Evolutionary conservation across 2,113 vertebrate genomes (phyloP).

Genomic region (Budorcas taxicolor): DNA sequence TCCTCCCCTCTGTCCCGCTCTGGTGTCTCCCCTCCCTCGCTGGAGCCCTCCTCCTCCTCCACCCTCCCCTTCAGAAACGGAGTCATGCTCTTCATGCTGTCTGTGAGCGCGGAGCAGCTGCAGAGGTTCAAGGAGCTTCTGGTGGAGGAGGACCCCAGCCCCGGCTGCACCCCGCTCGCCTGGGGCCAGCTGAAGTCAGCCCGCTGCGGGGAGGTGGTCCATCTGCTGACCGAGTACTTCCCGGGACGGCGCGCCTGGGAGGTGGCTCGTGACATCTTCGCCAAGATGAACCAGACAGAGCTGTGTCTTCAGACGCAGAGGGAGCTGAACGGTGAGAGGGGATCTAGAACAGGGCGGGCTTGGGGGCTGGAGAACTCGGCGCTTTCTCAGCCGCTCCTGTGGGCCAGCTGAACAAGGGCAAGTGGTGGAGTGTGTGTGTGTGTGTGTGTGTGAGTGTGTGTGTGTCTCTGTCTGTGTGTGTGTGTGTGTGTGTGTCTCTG

Average conservation of each 20-base stretch:
- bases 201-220: not conserved
- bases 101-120: not conserved
- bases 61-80: not conserved
- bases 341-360: too few species aligned
- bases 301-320: not conserved
- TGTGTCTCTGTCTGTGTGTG: too few species aligned
- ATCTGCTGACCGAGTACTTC: not conserved
- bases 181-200: not conserved
- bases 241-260: not conserved
- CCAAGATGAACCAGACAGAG: not conserved
- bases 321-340: not conserved
- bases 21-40: accelerated
- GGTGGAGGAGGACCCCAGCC: not conserved
- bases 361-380: too few species aligned
- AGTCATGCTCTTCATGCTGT: not conserved
- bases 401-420: not conserved
- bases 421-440: not conserved
- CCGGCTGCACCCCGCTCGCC: accelerated
- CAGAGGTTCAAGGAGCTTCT: not conserved
- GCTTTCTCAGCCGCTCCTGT: not conserved
- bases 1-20: accelerated
- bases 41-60: not conserved
- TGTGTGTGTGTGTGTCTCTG: too few species aligned
- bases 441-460: too few species aligned
- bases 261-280: not conserved